Percentiles rank a stretch among this genome's conserved stretches.
phyloP scores from a whole-genome alignment of 53 echinoderm and acorn worm species.

The Astropecten irregularis region DNA sequence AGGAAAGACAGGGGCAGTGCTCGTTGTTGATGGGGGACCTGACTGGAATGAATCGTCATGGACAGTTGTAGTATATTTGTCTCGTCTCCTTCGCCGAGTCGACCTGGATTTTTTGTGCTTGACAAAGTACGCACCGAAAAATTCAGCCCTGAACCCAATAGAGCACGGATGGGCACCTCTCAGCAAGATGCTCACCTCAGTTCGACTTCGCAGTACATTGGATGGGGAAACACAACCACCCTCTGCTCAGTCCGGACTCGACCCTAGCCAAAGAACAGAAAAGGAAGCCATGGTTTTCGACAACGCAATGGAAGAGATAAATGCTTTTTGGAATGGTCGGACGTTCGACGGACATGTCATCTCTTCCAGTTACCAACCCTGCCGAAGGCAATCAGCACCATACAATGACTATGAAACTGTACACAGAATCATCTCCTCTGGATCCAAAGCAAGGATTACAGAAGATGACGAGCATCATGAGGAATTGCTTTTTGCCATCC shows the following conservation, averaged over 20 bases:
- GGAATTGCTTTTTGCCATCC: neutral
- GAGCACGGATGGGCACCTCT: constrained; percentile 59
- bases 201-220: constrained; percentile 22
- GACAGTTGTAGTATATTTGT: constrained; percentile 26
- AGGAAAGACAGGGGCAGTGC: constrained; percentile 16
- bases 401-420: neutral
- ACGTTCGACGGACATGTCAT: neutral
- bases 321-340: neutral
- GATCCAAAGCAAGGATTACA: neutral
- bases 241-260: neutral
- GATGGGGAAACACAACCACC: constrained; percentile 15
- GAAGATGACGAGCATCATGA: neutral
- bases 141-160: constrained; percentile 59
- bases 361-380: neutral
- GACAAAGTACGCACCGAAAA: constrained; percentile 46
- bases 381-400: constrained; percentile 4
- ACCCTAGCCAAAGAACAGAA: neutral
- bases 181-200: constrained; percentile 38
- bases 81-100: neutral
- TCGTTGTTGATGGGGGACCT: constrained; percentile 47
- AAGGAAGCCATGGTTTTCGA: neutral
- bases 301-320: neutral
- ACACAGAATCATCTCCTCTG: neutral
- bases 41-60: constrained; percentile 58
- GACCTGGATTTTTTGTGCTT: constrained; percentile 54